These are phyloP conservation scores for Glaucidium brasilianum DNA, from an alignment of 2,113 vertebrate genomes.

Conservation along the genomic window DNA sequence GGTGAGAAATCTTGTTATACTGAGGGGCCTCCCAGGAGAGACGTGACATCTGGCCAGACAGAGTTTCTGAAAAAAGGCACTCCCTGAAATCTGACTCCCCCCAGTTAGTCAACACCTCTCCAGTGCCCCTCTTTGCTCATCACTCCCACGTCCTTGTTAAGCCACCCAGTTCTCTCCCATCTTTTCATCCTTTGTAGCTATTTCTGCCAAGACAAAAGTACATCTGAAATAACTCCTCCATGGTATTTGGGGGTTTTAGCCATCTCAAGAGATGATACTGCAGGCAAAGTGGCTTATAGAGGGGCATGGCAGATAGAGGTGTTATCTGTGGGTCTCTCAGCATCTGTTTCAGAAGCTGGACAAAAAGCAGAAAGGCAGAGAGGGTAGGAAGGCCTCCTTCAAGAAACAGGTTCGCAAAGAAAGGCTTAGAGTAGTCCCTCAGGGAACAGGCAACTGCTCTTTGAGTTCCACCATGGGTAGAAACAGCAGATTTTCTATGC, in stretches of 20 bases:
- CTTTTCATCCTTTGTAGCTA: neutral
- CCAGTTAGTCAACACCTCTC: neutral
- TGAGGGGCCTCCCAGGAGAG: neutral
- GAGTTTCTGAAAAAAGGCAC: neutral
- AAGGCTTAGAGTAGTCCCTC: neutral
- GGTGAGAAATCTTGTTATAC: neutral
- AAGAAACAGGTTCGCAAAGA: neutral
- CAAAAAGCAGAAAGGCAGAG: neutral
- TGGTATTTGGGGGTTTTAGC: neutral
- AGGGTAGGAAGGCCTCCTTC: neutral
- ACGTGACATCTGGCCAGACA: neutral
- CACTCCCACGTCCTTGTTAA: neutral
- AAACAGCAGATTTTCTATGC: neutral
- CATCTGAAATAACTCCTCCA: neutral
- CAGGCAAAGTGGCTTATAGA: neutral
- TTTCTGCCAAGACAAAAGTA: neutral
- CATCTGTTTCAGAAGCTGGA: neutral
- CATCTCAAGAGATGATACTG: neutral
- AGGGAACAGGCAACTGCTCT: neutral
- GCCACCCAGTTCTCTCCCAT: neutral
- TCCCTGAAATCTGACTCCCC: neutral
- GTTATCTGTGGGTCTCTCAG: neutral
- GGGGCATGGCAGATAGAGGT: neutral
- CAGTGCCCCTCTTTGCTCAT: neutral
- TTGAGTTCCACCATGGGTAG: accelerated